Conservation (phyloP, 2,797 vertebrate genomes). For the Uromys caudimaculatus region DNA sequence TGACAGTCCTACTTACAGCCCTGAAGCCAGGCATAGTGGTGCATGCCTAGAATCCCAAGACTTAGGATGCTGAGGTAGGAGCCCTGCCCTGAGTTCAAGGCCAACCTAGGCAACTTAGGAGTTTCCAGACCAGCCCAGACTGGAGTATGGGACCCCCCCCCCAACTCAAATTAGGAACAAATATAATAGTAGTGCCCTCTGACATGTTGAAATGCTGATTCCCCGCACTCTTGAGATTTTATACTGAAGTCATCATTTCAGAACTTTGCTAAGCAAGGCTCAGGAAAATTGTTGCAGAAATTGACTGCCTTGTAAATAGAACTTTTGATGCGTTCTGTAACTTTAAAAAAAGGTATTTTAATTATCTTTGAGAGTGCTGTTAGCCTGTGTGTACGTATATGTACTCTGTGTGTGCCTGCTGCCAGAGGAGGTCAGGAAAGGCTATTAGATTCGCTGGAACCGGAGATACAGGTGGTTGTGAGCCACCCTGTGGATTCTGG, state of each 20-base stretch:
- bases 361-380: neutral
- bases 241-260: fast-evolving
- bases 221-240: neutral
- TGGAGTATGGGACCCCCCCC: neutral
- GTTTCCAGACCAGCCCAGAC: neutral
- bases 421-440: neutral
- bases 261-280: neutral
- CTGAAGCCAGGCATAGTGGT: neutral
- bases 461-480: no score
- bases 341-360: neutral
- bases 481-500: neutral
- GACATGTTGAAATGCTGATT: neutral
- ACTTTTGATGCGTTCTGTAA: neutral
- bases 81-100: neutral
- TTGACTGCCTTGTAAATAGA: neutral
- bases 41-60: neutral
- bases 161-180: neutral
- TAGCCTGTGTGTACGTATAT: neutral
- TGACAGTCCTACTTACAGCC: neutral
- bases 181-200: neutral
- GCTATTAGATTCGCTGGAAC: no score
- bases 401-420: neutral
- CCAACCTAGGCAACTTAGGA: neutral
- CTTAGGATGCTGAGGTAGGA: neutral
- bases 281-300: neutral